Conservation (phyloP, 2,797 vertebrate genomes). For the Myotis pilosus region DNA sequence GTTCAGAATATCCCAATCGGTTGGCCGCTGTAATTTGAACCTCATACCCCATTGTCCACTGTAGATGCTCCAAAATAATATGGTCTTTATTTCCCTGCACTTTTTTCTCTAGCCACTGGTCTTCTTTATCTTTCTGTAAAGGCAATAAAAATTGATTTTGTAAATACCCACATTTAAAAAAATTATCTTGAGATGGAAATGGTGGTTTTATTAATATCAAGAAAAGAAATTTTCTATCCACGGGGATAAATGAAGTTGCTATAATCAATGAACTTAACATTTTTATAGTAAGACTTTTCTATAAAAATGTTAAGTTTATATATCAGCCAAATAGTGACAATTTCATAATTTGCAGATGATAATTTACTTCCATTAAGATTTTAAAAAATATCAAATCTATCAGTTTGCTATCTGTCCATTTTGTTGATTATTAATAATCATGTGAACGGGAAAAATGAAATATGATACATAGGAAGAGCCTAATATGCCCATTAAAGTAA, state of each 20-base stretch:
- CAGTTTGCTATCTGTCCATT: not conserved
- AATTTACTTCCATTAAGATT: not conserved
- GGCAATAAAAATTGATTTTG: constrained; percentile 1
- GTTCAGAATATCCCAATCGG: constrained; percentile 96
- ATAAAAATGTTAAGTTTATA: not conserved
- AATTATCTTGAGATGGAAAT: not conserved
- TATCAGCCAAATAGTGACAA: not conserved
- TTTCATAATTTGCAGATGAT: not conserved
- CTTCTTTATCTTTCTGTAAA: constrained; percentile 95
- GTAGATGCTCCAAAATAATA: constrained; percentile 94
- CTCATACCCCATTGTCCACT: constrained; percentile 97
- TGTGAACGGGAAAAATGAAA: not conserved
- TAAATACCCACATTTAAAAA: not conserved
- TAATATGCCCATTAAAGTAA: not conserved
- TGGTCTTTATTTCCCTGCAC: constrained; percentile 94
- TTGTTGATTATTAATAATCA: not conserved
- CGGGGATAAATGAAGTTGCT: not conserved
- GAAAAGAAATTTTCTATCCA: not conserved
- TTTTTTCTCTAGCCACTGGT: constrained; percentile 97
- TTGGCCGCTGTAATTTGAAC: constrained; percentile 98
- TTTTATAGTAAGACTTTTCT: not conserved
- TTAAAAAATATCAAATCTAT: not conserved
- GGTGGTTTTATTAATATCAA: not conserved
- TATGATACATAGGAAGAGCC: not conserved
- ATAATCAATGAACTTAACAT: not conserved